A percentile compares a stretch with the other conserved stretches of the same genome.
These are phyloP conservation scores for Carassius auratus DNA, from an alignment of 2,113 vertebrate species.

Conservation along the genomic window DNA sequence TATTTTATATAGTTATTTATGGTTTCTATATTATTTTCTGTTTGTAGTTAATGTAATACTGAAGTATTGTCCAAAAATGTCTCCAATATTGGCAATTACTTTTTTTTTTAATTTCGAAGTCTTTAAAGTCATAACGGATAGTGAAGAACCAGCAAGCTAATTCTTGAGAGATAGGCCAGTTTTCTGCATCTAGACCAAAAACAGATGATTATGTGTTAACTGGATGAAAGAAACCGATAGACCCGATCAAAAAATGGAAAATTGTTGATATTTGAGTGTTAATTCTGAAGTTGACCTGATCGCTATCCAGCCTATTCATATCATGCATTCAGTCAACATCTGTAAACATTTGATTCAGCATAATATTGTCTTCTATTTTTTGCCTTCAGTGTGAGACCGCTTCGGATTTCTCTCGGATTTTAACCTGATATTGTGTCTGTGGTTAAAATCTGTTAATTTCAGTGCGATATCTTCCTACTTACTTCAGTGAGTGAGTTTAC, in stretches of 20 bases:
- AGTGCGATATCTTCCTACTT: not conserved
- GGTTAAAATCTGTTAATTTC: not conserved
- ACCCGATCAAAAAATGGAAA: not conserved
- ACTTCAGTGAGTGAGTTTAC: not conserved
- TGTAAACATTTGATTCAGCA: too few relatives aligned
- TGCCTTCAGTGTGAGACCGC: not conserved
- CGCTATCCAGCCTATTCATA: not conserved
- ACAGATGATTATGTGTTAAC: not conserved
- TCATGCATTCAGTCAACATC: not conserved
- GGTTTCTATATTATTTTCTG: not conserved
- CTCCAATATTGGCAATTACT: too few relatives aligned
- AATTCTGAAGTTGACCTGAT: too few relatives aligned
- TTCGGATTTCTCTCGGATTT: not conserved
- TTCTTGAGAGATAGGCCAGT: not conserved
- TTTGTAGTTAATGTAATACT: not conserved
- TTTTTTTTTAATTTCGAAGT: too few relatives aligned
- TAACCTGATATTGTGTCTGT: not conserved
- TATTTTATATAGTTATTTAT: not conserved
- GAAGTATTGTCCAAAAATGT: not conserved
- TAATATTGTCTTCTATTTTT: not conserved
- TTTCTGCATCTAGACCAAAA: not conserved
- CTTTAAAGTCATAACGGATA: not conserved
- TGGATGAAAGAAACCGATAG: too few relatives aligned
- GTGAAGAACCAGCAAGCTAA: not conserved
- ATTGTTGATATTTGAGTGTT: not conserved